A percentile compares a stretch with the other conserved stretches of the same genome.
Conservation (phyloP, 1,140 invertebrate genomes). For the Augochlora pura region DNA sequence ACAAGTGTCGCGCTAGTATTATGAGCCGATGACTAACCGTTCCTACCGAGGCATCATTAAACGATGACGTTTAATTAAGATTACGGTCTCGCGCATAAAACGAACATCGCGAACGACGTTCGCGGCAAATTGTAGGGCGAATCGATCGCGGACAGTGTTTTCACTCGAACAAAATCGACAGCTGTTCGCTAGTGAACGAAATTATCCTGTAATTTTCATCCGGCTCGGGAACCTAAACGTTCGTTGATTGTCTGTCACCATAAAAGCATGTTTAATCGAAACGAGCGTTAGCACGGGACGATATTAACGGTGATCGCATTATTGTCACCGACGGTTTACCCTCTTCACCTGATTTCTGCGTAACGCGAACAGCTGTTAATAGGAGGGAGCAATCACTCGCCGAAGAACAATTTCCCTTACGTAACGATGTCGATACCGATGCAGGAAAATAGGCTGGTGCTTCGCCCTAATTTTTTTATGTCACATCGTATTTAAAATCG, state of each 20-base stretch:
- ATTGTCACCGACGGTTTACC: slow-evolving; percentile 10
- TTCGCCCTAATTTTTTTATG: not conserved
- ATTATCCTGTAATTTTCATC: no score
- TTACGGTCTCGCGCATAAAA: not conserved
- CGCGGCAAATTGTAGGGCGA: no score
- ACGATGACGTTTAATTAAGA: slow-evolving; percentile 5
- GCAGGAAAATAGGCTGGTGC: not conserved
- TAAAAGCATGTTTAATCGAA: not conserved
- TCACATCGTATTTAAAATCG: not conserved
- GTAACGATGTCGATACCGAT: not conserved
- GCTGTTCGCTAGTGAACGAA: not conserved
- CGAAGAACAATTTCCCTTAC: not conserved
- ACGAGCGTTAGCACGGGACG: slow-evolving; percentile 16
- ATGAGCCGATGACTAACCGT: not conserved
- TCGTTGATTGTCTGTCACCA: not conserved
- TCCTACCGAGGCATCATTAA: not conserved
- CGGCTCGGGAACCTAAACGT: not conserved
- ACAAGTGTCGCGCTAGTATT: not conserved
- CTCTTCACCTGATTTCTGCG: not conserved
- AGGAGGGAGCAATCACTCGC: not conserved
- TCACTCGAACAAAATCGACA: not conserved
- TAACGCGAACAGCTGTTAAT: slow-evolving; percentile 5
- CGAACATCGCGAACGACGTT: not conserved
- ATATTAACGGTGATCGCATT: slow-evolving; percentile 29
- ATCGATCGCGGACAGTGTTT: not conserved